A percentile compares a stretch with the other conserved stretches of the same genome.
These are phyloP conservation scores for Selenia dentaria DNA, from an alignment of 2,888 invertebrate genomes.

Conservation along the genomic window DNA sequence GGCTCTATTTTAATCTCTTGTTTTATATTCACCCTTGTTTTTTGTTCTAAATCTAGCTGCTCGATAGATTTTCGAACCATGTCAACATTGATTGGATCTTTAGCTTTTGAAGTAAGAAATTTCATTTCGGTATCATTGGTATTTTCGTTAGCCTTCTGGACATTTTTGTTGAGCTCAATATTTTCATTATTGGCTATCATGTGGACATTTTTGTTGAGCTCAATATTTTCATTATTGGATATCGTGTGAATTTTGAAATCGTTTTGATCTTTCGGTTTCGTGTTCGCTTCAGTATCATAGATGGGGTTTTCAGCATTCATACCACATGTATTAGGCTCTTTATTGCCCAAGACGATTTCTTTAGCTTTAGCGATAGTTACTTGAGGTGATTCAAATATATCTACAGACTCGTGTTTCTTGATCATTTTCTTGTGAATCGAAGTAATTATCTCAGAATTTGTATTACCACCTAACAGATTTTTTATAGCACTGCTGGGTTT, in stretches of 20 bases:
- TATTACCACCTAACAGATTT: slow-evolving; percentile 60
- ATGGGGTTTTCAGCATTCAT: too few species aligned
- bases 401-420: slow-evolving; percentile 60
- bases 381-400: slow-evolving; percentile 61
- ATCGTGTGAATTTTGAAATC: background rate
- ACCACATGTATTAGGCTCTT: too few species aligned
- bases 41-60: slow-evolving; percentile 42
- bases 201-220: background rate
- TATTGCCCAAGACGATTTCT: slow-evolving; percentile 12
- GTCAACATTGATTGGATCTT: slow-evolving; percentile 26
- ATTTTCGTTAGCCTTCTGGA: slow-evolving; percentile 21
- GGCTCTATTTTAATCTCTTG: slow-evolving; percentile 31
- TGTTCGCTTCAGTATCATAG: too few species aligned
- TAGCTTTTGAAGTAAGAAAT: background rate
- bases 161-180: too few species aligned
- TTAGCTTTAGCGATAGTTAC: slow-evolving; percentile 26
- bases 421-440: slow-evolving; percentile 42
- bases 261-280: too few species aligned
- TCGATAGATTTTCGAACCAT: slow-evolving; percentile 45
- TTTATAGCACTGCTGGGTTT: slow-evolving; percentile 59
- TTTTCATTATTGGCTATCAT: too few species aligned
- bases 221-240: too few species aligned
- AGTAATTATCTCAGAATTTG: slow-evolving; percentile 44
- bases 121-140: slow-evolving; percentile 6
- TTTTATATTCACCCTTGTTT: slow-evolving; percentile 29